Conservation (phyloP, 2,113 vertebrate species). For the Perognathus longimembris region DNA sequence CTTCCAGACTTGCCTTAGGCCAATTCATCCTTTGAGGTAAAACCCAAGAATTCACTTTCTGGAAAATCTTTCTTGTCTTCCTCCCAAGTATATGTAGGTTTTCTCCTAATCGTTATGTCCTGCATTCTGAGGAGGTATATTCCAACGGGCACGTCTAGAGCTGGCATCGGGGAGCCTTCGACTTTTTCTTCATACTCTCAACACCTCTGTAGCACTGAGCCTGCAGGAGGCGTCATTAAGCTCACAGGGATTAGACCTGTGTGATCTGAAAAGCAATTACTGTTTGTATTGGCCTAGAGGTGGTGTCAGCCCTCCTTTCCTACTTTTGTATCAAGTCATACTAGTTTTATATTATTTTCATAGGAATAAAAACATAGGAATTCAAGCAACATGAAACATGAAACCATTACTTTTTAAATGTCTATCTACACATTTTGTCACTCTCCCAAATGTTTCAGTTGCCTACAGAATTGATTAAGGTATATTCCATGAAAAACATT, state of each 20-base stretch:
- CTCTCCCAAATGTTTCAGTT: not conserved
- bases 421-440: not conserved
- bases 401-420: not conserved
- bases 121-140: too few species aligned
- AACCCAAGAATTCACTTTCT: not conserved
- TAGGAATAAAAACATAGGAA: not conserved
- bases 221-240: not conserved
- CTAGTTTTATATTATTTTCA: not conserved
- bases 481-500: not conserved
- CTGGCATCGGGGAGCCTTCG: not conserved
- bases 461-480: conserved; percentile 2
- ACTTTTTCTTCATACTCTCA: not conserved
- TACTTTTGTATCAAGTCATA: not conserved
- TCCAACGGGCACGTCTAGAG: not conserved
- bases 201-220: not conserved
- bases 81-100: not conserved
- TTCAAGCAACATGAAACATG: not conserved
- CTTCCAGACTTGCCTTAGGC: not conserved
- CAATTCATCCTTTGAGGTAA: not conserved
- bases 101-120: not conserved
- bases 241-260: not conserved
- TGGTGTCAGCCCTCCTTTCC: not conserved
- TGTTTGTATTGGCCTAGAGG: not conserved
- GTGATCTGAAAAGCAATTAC: not conserved
- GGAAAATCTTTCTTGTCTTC: not conserved